These are phyloP conservation scores for Platichthys stellatus DNA, from an alignment of 2,113 vertebrate species.

Conservation along the genomic window DNA sequence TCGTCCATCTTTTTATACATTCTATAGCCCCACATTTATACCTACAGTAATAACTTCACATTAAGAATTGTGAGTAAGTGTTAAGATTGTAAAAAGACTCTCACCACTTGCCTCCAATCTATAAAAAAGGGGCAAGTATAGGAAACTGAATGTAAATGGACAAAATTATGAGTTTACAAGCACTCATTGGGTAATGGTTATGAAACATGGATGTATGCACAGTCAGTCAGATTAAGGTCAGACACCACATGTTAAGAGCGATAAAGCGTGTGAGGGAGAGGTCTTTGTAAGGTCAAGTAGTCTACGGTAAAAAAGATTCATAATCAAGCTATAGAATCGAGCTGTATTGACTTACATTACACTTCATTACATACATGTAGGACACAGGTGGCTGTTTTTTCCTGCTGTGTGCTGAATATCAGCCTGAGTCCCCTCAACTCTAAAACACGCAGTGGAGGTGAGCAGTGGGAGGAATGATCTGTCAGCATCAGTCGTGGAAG, in stretches of 20 bases:
- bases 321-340: constrained; percentile 13
- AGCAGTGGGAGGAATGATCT: not conserved
- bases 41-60: too few species aligned
- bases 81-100: not conserved
- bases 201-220: constrained; percentile 16
- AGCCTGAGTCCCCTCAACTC: too few species aligned
- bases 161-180: not conserved
- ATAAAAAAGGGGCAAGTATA: not conserved
- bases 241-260: constrained; percentile 11
- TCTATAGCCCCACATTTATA: too few species aligned
- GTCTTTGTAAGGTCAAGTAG: constrained; percentile 11
- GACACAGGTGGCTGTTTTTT: not conserved
- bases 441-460: too few species aligned
- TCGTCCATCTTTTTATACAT: too few species aligned
- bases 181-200: not conserved
- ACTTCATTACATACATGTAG: too few species aligned
- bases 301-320: constrained; percentile 1
- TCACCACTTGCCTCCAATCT: not conserved
- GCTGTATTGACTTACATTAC: not conserved
- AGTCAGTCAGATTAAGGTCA: constrained; percentile 28
- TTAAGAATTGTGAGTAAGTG: too few species aligned
- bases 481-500: not conserved
- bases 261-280: not conserved
- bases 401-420: not conserved
- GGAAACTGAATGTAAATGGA: not conserved